Evolutionary conservation across 2,888 invertebrate species (phyloP).

Genomic region (Pterobdella sp.): DNA sequence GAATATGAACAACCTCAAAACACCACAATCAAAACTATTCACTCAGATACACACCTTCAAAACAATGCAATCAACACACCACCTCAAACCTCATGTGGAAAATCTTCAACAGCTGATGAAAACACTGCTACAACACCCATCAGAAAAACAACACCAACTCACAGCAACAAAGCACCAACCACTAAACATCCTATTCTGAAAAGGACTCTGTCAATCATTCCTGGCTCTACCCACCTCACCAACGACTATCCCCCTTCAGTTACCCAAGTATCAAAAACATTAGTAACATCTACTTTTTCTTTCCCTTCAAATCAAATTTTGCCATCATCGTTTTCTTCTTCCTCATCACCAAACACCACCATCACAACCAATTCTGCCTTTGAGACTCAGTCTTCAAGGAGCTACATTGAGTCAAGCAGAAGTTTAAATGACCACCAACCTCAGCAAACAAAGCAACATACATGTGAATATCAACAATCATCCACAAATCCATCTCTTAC

Average conservation of each 20-base stretch:
- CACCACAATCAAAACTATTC: too few species aligned
- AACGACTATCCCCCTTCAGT: not conserved
- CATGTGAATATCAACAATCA: not conserved
- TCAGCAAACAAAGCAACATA: not conserved
- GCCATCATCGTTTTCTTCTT: not conserved
- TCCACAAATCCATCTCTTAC: not conserved
- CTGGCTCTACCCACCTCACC: not conserved
- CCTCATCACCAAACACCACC: not conserved
- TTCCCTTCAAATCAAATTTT: not conserved
- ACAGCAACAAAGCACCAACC: not conserved
- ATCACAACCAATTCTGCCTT: not conserved
- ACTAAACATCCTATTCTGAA: not conserved
- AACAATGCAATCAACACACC: too few species aligned
- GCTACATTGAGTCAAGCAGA: not conserved
- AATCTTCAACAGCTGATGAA: not conserved
- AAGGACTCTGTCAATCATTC: constrained; percentile 15
- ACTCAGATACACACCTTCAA: too few species aligned
- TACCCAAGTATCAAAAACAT: not conserved
- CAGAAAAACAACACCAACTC: not conserved
- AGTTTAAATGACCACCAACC: not conserved
- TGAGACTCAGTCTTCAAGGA: not conserved
- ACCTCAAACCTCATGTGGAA: not conserved
- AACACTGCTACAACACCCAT: constrained; percentile 12
- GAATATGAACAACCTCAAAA: too few species aligned
- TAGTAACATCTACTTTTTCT: constrained; percentile 3